Conservation (phyloP, 2,797 vertebrate genomes). For the Melanotaenia parkinsoni region DNA sequence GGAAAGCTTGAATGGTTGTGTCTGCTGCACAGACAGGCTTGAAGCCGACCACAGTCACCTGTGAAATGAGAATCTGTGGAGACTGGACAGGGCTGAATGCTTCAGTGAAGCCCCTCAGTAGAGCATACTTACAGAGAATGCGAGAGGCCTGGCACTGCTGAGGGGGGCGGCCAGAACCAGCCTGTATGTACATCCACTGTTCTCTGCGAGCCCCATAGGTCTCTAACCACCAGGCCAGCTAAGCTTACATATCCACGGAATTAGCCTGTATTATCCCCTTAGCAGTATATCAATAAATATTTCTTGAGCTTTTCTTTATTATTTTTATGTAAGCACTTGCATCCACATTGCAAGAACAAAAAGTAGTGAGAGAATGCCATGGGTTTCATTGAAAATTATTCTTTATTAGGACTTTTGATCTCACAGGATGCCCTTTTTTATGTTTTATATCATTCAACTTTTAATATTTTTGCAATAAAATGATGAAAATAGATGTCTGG, state of each 20-base stretch:
- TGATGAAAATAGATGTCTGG: conserved; percentile 57
- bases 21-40: conserved; percentile 76
- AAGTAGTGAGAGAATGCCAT: conserved; percentile 36
- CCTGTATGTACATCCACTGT: conserved; percentile 69
- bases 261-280: conserved; percentile 62
- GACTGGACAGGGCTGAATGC: conserved; percentile 78
- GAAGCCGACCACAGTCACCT: conserved; percentile 83
- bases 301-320: conserved; percentile 58
- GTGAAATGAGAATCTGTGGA: conserved; percentile 85
- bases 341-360: conserved; percentile 51
- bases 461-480: conserved; percentile 83
- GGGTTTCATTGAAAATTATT: conserved; percentile 60
- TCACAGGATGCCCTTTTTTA: conserved; percentile 75
- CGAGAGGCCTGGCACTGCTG: conserved; percentile 71
- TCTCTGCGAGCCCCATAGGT: conserved; percentile 70
- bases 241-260: conserved; percentile 68
- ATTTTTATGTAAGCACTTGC: conserved; percentile 41
- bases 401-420: conserved; percentile 68
- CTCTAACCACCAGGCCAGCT: conserved; percentile 69
- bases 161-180: conserved; percentile 70
- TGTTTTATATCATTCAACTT: conserved; percentile 81
- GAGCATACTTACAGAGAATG: conserved; percentile 75
- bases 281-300: conserved; percentile 56
- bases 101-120: conserved; percentile 71
- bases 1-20: conserved; percentile 74